These are phyloP conservation scores for Strix uralensis DNA, from an alignment of 2,113 vertebrate species.

Conservation along the genomic window DNA sequence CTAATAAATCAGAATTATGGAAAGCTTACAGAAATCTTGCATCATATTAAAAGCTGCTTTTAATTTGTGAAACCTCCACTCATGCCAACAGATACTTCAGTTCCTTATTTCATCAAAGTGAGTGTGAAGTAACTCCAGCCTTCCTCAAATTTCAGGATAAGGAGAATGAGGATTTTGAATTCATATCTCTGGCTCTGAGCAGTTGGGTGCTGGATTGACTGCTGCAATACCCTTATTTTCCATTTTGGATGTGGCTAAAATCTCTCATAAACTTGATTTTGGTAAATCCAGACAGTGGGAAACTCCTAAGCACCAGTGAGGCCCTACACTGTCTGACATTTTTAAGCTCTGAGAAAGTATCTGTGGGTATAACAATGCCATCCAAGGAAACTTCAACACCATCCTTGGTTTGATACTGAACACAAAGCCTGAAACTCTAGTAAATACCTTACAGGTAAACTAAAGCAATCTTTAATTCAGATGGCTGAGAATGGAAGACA, in stretches of 20 bases:
- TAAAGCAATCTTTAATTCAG: background rate
- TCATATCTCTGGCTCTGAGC: background rate
- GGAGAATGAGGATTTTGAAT: background rate
- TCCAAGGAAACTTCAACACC: background rate
- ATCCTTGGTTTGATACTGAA: background rate
- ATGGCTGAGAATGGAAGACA: background rate
- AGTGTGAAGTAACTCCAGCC: background rate
- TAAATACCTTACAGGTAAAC: background rate
- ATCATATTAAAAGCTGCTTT: background rate
- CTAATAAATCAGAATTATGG: constrained; percentile 36
- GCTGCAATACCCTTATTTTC: background rate
- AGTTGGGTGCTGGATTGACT: background rate
- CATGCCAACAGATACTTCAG: background rate
- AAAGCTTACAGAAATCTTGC: constrained; percentile 25
- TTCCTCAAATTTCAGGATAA: background rate
- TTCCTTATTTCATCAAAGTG: background rate
- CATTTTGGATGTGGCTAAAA: background rate
- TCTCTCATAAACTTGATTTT: background rate
- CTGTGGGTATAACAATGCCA: background rate
- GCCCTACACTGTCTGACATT: background rate
- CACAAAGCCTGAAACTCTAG: background rate
- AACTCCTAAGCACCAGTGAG: background rate
- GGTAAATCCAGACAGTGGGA: background rate
- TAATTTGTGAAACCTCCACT: background rate
- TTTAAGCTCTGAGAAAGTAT: background rate